A percentile compares a stretch with the other conserved stretches of the same genome.
These are phyloP conservation scores for Myanophis thanlyinensis DNA, from an alignment of 2,113 vertebrate species.

Conservation along the genomic window DNA sequence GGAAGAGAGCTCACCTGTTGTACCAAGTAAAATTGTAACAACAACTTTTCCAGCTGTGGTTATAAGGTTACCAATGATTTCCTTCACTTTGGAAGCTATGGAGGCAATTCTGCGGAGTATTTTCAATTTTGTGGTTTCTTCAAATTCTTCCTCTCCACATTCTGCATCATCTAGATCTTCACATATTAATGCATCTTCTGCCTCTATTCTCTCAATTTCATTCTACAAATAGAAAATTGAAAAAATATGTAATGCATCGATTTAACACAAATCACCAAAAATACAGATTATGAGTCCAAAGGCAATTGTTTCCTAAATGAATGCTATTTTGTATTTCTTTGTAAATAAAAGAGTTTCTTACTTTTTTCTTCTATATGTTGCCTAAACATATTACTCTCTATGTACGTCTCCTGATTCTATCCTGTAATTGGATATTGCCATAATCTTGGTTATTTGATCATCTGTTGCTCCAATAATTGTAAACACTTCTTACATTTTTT, in stretches of 20 bases:
- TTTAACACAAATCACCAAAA: neutral
- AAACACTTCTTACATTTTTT: neutral
- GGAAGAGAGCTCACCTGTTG: slow-evolving; percentile 80
- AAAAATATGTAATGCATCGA: neutral
- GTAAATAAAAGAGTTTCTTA: neutral
- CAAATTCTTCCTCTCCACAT: slow-evolving; percentile 78
- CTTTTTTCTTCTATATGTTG: neutral
- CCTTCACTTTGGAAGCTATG: slow-evolving; percentile 86
- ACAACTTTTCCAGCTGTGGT: slow-evolving; percentile 95
- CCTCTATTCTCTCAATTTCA: slow-evolving; percentile 81
- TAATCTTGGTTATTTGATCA: neutral
- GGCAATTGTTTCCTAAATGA: neutral
- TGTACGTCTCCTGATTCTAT: neutral
- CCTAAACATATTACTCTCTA: neutral
- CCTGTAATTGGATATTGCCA: neutral
- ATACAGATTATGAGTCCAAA: neutral
- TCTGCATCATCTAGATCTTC: slow-evolving; percentile 85
- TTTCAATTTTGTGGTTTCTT: slow-evolving; percentile 88
- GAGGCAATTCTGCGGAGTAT: slow-evolving; percentile 83
- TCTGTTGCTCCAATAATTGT: neutral
- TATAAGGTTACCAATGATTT: slow-evolving; percentile 94
- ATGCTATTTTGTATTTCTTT: neutral
- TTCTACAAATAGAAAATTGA: slow-evolving; percentile 47
- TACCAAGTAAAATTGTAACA: slow-evolving; percentile 89
- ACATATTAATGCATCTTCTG: slow-evolving; percentile 85